These are phyloP conservation scores for zebrafish (Danio rerio) DNA, from an alignment of 2,113 vertebrate genomes.

Conservation along the genomic window GRCz12tu NC_133188.1:24202001-24202500, in stretches of 20 bases:
- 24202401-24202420: not conserved
- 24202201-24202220: constrained; percentile 24
- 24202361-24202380: constrained; percentile 30
- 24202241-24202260: constrained; percentile 23
- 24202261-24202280: constrained; percentile 42
- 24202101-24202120: constrained; percentile 21
- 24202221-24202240: constrained; percentile 2
- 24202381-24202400: not conserved
- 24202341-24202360: constrained; percentile 8
- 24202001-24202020: constrained; percentile 31
- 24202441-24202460: constrained; percentile 14
- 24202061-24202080: constrained; percentile 2
- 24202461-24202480: constrained; percentile 7
- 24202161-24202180: constrained; percentile 39
- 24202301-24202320: constrained; percentile 44
- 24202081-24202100: constrained; percentile 7
- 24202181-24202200: constrained; percentile 24
- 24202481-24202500: not conserved
- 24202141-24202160: constrained; percentile 23
- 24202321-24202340: not conserved
- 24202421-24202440: not conserved
- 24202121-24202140: constrained; percentile 29
- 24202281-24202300: constrained; percentile 28
- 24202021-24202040: constrained; percentile 39
- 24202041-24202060: constrained; percentile 27